Evolutionary conservation across 2,113 vertebrate species (phyloP), one percentile per base, ranked within the genome.

Genomic region (Crotalus horridus): DNA sequence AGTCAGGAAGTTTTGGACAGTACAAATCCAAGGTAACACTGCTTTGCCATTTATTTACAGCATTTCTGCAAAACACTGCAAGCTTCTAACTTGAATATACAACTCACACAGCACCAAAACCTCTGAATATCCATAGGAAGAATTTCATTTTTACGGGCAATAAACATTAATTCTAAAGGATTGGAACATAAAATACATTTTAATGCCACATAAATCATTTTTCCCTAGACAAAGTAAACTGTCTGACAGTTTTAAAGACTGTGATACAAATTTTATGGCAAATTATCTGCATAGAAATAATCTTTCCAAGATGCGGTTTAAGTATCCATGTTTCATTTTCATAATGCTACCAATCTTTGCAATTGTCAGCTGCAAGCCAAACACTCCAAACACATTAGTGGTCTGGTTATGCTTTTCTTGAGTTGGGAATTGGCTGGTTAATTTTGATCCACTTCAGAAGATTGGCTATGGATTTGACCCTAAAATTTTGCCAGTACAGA

Each of bases 161-260:
- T 98, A 98, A 98, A 97, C 98, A 98, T 98, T 98, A 98, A 98
- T 98, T 98, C 98, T 98, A 98, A 98, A 98, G 98, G 97, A 97
- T 97, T 98, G 96, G 96, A 96, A 98, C 97, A 98, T 98, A 98
- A 98, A 98, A 98, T 97, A 97, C 97, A 96, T 97, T 98, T 98
- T 98, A 98, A 98, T 98, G 97, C 97, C 96, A 90, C 90, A 97
- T 98, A 98, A 98, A 98, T 98, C 98, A 98, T 97, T 96, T 97
- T 97, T 97, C 96, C 97, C 97, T 91, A 97, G 97, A 98, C 97
- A 98, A 98, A 97, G 96, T 97, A 97, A 97, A 98, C 98, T 43
- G 97, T 98, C 97, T 56, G 95, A 97, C 97, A 97, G 97, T 97
- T 98, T 98, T 98, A 98, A 98, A 97, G 96, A 97, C 96, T 96